Base-by-base conservation (phyloP, 2,888 invertebrate genomes). In the Notodonta ziczac region DNA sequence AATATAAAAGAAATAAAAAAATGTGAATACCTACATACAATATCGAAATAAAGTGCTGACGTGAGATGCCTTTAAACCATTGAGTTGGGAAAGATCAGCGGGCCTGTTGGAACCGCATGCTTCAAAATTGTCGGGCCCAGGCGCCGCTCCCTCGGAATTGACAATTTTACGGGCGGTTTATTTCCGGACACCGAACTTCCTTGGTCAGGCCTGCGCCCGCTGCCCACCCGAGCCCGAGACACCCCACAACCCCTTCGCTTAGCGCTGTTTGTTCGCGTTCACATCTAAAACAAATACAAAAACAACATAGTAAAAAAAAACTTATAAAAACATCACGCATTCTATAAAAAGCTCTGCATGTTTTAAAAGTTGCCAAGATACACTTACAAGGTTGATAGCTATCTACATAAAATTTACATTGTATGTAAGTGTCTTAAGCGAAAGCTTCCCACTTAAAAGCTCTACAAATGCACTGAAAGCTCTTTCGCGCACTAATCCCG, bases 161-260 rank as follows among this genome's bases (percentile, higher is more conserved):
- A 90, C 95, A 95, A 95, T 95, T 95, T 95, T 95, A 95, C 95
- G 95, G 94, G 91, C 94, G 94, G 95, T 95, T 95, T 95, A 94
- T 93, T 94, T 91, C 92, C 93, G 94, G 93, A 92, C 92, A 94
- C 92, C 89, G 89, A 91, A 89, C 88, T 90, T 91, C 91, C 91
- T 88, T 88, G 87, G 90, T 84, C 88, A 85, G 84, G 77, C 76
- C 76, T 76, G 73, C 82, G 70, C 84, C 84, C 85, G 77, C 81
- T 62, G 57, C 73, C 81, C 80, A 68, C 80, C 78, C 76, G 77
- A 79, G 69, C 81, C 78, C 76, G 62, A 64, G 61, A 66, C 66
- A 71, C 70, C 81, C 81, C 77, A 67, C 80, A 84, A 83, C 87
- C 87, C 86, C 85, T 86, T 87, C 80, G 74, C 78, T 81, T 73